Evolutionary conservation across 2,888 invertebrate genomes (phyloP), one percentile per base, ranked within the genome.

Genomic region (Pseudeuparius sepicola): DNA sequence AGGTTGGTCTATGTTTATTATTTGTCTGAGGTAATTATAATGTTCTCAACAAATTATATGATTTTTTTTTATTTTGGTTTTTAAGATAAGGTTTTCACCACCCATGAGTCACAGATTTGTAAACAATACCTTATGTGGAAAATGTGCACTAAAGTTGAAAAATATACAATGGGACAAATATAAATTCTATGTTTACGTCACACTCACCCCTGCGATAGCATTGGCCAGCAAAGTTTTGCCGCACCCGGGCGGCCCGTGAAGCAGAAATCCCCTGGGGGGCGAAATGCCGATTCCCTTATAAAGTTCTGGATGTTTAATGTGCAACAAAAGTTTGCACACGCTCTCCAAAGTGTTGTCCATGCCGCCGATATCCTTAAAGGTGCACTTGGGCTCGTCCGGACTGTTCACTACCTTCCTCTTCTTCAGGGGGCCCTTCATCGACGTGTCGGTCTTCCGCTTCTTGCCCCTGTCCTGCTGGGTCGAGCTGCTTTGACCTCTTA

Each of bases 181-280:
- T n/a, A n/a, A n/a, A n/a, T n/a, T 10, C n/a, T 20, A n/a, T 20
- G 6, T 20, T 20, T 20, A 20, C 20, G 16, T 12, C 5, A 9
- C 9, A 61, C 66, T 63, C 64, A 78, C 78, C 31, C 88, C 87
- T 14, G 87, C 83, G 49, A 88, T 81, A 2, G 86, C 85, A 55
- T 81, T 70, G 0, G 87, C 88, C 39, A 88, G 54, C 35, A 86
- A 65, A 3, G 84, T 85, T 64, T 88, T 88, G 0, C 97, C 96
- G 57, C 92, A 90, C 0, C 97, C 97, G 0, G 96, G 90, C 1
- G 97, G 96, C 0, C 97, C 97, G 60, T 96, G 93, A 28, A 97
- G 66, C 31, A 98, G 64, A 50, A 96, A 81, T 14, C 94, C 96
- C 53, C 88, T 71, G 0, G 93, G 89, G 23, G 93, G 85, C 43